A percentile compares a stretch with the other conserved stretches of the same genome.
These are phyloP conservation scores for Diplogasteroides magnus DNA, from an alignment of 1,140 invertebrate species.

Conservation along the genomic window DNA sequence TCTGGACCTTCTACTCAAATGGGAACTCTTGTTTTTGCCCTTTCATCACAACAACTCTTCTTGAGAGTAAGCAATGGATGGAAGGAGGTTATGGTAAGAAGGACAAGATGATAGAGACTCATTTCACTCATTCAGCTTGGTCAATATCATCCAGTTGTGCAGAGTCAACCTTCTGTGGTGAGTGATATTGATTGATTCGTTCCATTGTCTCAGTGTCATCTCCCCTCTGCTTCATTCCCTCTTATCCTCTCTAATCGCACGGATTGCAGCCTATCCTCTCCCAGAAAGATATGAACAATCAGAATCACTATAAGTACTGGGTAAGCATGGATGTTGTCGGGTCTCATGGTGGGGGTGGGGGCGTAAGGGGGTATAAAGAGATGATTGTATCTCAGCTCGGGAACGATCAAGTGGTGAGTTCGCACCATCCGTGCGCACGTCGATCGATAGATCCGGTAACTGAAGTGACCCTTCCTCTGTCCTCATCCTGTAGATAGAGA, in stretches of 20 bases:
- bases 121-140: slow-evolving; percentile 30
- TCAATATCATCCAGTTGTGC: slow-evolving; percentile 35
- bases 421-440: slow-evolving; percentile 22
- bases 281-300: slow-evolving; percentile 22
- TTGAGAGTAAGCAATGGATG: slow-evolving; percentile 42
- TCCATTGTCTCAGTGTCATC: not conserved
- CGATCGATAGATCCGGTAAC: slow-evolving; percentile 7
- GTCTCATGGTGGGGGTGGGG: not conserved
- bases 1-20: slow-evolving; percentile 21
- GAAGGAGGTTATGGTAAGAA: slow-evolving; percentile 33
- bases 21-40: slow-evolving; percentile 39
- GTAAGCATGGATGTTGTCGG: slow-evolving; percentile 19
- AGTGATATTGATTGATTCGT: slow-evolving; percentile 12
- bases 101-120: not conserved
- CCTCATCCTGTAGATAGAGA: too few relatives aligned
- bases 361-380: not conserved
- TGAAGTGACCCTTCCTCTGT: not conserved
- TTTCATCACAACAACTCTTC: slow-evolving; percentile 47
- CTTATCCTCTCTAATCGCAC: slow-evolving; percentile 1
- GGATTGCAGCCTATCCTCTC: slow-evolving; percentile 38
- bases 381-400: slow-evolving; percentile 9
- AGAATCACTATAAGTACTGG: slow-evolving; percentile 33
- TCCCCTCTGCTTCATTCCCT: not conserved
- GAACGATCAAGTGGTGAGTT: slow-evolving; percentile 18
- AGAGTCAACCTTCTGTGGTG: slow-evolving; percentile 33